Percentiles rank a stretch among this genome's conserved stretches.
Conservation (phyloP, 2,797 vertebrate species). For the Myioborus miniatus region DNA sequence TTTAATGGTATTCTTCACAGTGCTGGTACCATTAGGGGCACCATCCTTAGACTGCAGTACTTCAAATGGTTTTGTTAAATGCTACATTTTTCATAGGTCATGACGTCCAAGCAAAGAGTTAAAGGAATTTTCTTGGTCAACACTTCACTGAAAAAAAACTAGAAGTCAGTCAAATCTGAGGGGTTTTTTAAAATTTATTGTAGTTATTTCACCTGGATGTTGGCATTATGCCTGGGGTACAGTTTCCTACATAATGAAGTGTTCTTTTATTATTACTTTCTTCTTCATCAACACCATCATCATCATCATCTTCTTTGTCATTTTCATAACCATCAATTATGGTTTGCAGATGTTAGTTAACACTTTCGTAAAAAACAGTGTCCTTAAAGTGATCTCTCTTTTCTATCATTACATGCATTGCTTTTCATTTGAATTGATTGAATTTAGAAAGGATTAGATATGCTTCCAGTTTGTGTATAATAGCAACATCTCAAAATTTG, state of each 20-base stretch:
- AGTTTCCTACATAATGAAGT: neutral
- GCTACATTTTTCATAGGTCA: neutral
- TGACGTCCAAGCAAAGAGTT: neutral
- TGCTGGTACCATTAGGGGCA: neutral
- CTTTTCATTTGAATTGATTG: neutral
- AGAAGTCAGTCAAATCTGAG: neutral
- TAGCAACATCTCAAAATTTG: neutral
- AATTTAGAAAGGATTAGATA: neutral
- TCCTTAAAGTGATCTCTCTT: neutral
- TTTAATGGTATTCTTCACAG: neutral
- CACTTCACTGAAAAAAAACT: neutral
- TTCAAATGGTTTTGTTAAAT: neutral
- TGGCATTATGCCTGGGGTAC: neutral
- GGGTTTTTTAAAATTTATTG: fast-evolving
- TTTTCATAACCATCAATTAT: neutral
- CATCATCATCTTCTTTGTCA: neutral
- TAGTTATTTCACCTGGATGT: neutral
- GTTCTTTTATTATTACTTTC: neutral
- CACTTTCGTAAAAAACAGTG: neutral
- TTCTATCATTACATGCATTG: neutral
- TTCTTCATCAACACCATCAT: neutral
- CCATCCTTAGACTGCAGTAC: neutral
- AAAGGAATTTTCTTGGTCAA: neutral
- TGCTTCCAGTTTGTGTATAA: neutral
- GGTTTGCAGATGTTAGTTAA: neutral